These are phyloP conservation scores for Megaceryle maxima DNA, from an alignment of 2,113 vertebrate genomes.

Conservation along the genomic window DNA sequence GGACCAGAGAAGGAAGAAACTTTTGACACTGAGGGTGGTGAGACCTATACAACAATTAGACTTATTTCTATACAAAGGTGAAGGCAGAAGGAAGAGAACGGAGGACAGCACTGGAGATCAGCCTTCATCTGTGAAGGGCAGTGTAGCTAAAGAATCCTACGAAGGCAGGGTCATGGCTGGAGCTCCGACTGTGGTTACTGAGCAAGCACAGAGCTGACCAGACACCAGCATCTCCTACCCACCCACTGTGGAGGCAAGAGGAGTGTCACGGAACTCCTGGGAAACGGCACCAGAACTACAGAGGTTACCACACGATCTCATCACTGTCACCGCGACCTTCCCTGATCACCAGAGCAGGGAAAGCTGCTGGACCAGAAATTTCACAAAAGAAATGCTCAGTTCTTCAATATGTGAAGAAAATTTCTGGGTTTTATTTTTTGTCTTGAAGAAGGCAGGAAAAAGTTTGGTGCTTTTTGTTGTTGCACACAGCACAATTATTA, in stretches of 20 bases:
- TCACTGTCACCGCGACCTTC: neutral
- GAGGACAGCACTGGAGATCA: neutral
- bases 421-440: neutral
- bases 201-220: neutral
- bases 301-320: neutral
- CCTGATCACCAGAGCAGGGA: neutral
- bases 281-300: neutral
- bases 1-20: no score
- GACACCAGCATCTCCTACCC: neutral
- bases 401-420: neutral
- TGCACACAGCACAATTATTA: rapidly evolving
- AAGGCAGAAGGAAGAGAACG: neutral
- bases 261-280: neutral
- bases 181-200: neutral
- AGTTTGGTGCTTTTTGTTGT: no score
- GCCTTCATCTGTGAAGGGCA: neutral
- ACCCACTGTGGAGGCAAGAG: no score
- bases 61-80: neutral
- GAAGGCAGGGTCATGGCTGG: neutral
- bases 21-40: no score
- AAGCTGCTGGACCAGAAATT: neutral
- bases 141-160: neutral
- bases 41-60: neutral
- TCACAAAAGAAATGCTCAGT: neutral
- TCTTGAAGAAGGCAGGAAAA: neutral